Base-by-base conservation (phyloP, 2,888 invertebrate species). In the Cotesia congregata region DNA sequence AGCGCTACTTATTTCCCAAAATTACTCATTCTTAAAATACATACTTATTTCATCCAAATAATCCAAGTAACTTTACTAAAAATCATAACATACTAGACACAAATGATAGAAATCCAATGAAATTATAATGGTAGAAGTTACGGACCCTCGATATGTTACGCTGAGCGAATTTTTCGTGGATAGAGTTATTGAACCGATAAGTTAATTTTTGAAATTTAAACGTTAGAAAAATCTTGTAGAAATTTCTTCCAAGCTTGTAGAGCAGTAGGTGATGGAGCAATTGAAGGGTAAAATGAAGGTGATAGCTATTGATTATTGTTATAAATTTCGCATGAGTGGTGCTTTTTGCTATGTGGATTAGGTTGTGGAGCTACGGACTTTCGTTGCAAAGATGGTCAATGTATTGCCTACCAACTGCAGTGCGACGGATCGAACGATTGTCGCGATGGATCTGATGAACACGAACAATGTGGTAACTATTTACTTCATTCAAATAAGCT, bases 401-500 rank as follows among this genome's bases (percentile, higher is more conserved):
- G 95, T 88, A 91, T 95, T 78, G 89, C 91, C 15, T 83, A 84
- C 38, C 84, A 84, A 61, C 90, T 89, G 75, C 90, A 90, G 67
- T 96, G 95, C 89, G 92, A 95, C 86, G 90, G 91, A 12, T 64
- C 81, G 5, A 78, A 71, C 1, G 93, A 95, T 85, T 95, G 95
- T 88, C 78, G 86, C 6, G 91, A 92, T 85, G 91, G 91, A 78
- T 90, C 90, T 41, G 93, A 93, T 85, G 93, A 93, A 86, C 83
- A 83, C 77, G 90, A 91, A 81, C 65, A 65, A 30, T 93, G 93
- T 86, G 89, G 89, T 89, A 89, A 89, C 86, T 88, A 15, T 39
- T 12, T 60, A 17, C 41, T 77, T 70, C 12, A 71, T 70, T 40
- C 6, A 40, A 74, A 72, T 59, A 40, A 61, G 9, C 60, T 65